Evolutionary conservation across 2,797 vertebrate species (phyloP), one percentile per base, ranked within the genome.

Genomic region (Pseudomugil tenellus): DNA sequence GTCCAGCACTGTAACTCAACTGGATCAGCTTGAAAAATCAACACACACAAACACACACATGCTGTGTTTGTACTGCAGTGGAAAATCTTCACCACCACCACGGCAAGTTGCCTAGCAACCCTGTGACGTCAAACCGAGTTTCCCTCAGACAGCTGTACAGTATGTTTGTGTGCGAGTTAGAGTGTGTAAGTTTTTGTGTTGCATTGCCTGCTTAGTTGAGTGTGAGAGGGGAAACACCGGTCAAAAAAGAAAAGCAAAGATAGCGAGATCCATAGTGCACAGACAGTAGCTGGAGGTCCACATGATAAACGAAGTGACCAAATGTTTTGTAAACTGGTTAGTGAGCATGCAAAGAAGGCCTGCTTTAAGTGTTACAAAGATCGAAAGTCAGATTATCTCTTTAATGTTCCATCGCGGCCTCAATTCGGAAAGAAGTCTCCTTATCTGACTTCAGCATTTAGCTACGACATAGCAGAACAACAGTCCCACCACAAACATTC

Each of bases 51-150:
- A 48, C 54, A 51, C 52, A 25, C 52, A 28, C 31, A 69, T 61
- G 59, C 60, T 25, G 13, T 77, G 73, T 88, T 86, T 86, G 77
- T 56, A 63, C 84, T 86, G 87, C 92, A 95, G 90, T 95, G 94
- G 94, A 95, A 95, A 95, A 94, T 93, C 91, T 94, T 93, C 90
- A 84, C 89, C 89, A 89, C 93, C 92, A 88, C 90, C 81, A 92
- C 91, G 90, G 87, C 89, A 67, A 41, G 94, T 94, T 91, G 89
- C 93, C 66, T 89, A 83, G 94, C 86, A 80, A 93, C 92, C 67
- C 14, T 70, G 90, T 95, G 94, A 95, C 94, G 94, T 95, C 93
- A 94, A 93, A 89, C 84, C 66, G 90, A 93, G 93, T 91, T 93
- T 93, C 92, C 90, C 93, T 93, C 91, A 92, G 86, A 92, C 94